phyloP scores from a whole-genome alignment of 2,888 invertebrate genomes.

The Diplolepis rosae region DNA sequence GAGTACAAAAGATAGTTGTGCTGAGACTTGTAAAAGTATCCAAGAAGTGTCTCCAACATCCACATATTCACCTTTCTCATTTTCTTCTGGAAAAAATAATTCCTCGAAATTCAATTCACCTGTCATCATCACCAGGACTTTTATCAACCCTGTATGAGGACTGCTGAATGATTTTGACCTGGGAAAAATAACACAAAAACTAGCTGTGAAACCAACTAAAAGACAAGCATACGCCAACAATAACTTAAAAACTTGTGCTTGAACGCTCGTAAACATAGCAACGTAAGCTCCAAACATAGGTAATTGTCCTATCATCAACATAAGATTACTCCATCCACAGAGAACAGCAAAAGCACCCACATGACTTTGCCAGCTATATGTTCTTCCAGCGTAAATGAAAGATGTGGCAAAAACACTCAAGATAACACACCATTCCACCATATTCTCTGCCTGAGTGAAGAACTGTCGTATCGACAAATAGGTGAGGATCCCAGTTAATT shows the following conservation, averaged over 20 bases:
- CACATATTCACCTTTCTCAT: slow-evolving; percentile 80
- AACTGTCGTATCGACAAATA: slow-evolving; percentile 89
- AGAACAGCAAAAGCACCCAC: slow-evolving; percentile 90
- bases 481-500: slow-evolving; percentile 87
- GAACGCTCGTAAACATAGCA: slow-evolving; percentile 92
- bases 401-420: slow-evolving; percentile 89
- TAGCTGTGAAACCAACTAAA: slow-evolving; percentile 89
- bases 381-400: slow-evolving; percentile 85
- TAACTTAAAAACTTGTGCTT: slow-evolving; percentile 90
- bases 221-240: slow-evolving; percentile 90
- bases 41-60: slow-evolving; percentile 63
- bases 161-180: slow-evolving; percentile 87
- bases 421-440: slow-evolving; percentile 91
- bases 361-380: slow-evolving; percentile 90
- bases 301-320: slow-evolving; percentile 92
- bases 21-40: slow-evolving; percentile 85
- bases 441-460: slow-evolving; percentile 87
- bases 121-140: slow-evolving; percentile 92
- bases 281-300: slow-evolving; percentile 93
- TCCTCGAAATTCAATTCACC: slow-evolving; percentile 88
- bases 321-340: slow-evolving; percentile 91
- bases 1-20: slow-evolving; percentile 87
- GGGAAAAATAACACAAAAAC: slow-evolving; percentile 91
- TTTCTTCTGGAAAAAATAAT: slow-evolving; percentile 77
- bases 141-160: slow-evolving; percentile 89